Base-by-base conservation (phyloP, 2,888 invertebrate species). In the Nephrotoma guestfalica region DNA sequence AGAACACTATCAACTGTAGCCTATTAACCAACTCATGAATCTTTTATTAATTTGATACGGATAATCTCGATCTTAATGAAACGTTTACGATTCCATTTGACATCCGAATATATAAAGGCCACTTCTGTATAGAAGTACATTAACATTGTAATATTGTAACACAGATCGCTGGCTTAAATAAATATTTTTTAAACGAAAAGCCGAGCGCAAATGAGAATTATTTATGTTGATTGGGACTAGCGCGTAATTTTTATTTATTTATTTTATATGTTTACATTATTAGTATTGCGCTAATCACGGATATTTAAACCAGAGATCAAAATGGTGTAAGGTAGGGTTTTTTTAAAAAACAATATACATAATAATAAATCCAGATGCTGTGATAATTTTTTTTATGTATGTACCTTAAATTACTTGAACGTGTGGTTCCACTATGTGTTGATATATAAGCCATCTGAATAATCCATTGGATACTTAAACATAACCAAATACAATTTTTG, bases 401-500 rank as follows among this genome's bases (percentile, higher is more conserved):
- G 5, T 71, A 71, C 71, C 71, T 71, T 71, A 71, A 71, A 71
- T 71, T 71, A 71, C 11, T 71, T 30, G 71, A 71, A 71, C 71
- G 71, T 9, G 71, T 90, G 89, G 91, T 90, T 90, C 90, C 91
- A 90, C 91, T 90, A 89, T 91, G 91, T 88, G 91, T 89, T 89
- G 91, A 90, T 89, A 91, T 89, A 90, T 91, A 90, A 89, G 91
- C 91, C 91, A 91, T 91, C 89, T 90, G 91, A 90, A 89, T 89
- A 89, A 90, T 90, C 90, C 90, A 90, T 90, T 89, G 88, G 90
- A 89, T 88, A 85, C 43, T 43, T 85, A 71, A 71, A 71, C 30
- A 71, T 71, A 71, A 11, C 71, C 71, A 71, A 71, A 71, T 71
- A 71, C 71, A 18, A 71, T 30, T 71, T 71, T 71, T 71, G 71